Conservation (phyloP, 1,140 invertebrate genomes). For the Camponotus pennsylvanicus region DNA sequence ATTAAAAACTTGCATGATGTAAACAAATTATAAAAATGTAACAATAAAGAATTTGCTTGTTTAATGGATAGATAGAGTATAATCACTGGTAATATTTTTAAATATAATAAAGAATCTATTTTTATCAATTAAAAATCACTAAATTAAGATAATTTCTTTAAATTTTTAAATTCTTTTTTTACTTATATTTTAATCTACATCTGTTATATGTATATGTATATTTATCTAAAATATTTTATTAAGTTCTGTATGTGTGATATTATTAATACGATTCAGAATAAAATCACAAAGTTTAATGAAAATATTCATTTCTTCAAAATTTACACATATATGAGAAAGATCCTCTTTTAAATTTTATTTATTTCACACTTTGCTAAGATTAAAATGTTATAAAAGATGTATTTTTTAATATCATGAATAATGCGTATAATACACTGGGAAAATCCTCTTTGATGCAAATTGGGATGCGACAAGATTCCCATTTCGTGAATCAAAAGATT, state of each 20-base stretch:
- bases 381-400: neutral
- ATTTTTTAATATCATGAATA: neutral
- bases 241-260: neutral
- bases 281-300: neutral
- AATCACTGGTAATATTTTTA: constrained; percentile 7
- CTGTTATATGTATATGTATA: neutral
- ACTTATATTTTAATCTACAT: neutral
- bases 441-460: constrained; percentile 27
- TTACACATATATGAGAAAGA: neutral
- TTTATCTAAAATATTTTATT: constrained; percentile 1
- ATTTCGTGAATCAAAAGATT: constrained; percentile 14
- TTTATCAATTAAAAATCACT: neutral
- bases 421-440: neutral
- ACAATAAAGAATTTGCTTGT: neutral
- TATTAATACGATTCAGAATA: neutral
- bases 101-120: neutral
- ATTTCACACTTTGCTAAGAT: neutral
- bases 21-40: neutral
- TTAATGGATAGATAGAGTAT: neutral
- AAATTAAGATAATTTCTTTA: neutral
- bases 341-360: neutral
- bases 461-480: neutral
- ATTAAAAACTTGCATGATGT: constrained; percentile 5
- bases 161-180: neutral
- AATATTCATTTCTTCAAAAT: neutral